A percentile compares a stretch with the other conserved stretches of the same genome.
Evolutionary conservation across 1,140 invertebrate genomes (phyloP).

Genomic region (Brachystomella parvula): DNA sequence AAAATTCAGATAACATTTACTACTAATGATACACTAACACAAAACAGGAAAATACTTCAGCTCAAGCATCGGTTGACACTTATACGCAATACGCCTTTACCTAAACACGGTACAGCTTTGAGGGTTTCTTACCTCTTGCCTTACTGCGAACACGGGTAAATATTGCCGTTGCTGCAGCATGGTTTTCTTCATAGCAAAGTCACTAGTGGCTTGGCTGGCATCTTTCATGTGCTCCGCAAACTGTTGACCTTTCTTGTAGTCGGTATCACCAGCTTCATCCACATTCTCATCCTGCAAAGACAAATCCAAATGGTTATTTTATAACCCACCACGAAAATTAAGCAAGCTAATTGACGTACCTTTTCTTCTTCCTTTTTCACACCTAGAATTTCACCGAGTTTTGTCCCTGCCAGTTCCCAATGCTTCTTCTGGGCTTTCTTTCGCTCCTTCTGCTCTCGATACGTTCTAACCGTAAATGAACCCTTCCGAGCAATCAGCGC

Average conservation of each 20-base stretch:
- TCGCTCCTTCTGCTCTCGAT: slow-evolving; percentile 92
- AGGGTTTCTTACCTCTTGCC: slow-evolving; percentile 77
- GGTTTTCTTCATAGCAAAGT: slow-evolving; percentile 80
- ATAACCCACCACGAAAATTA: not conserved
- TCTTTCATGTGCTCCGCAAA: slow-evolving; percentile 90
- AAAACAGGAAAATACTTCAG: not conserved
- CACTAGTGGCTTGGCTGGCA: slow-evolving; percentile 62
- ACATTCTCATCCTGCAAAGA: slow-evolving; percentile 46
- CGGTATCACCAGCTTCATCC: slow-evolving; percentile 56
- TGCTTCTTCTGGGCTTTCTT: slow-evolving; percentile 96
- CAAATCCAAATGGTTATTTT: too few relatives aligned
- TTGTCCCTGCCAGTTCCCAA: slow-evolving; percentile 96
- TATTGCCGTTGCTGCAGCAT: slow-evolving; percentile 82
- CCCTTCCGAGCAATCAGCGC: slow-evolving; percentile 94
- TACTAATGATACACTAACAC: slow-evolving; percentile 16
- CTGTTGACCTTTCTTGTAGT: slow-evolving; percentile 82
- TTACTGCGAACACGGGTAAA: slow-evolving; percentile 90
- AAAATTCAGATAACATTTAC: too few relatives aligned
- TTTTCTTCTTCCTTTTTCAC: slow-evolving; percentile 72
- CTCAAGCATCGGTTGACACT: not conserved
- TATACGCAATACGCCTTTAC: not conserved
- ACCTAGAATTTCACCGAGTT: slow-evolving; percentile 95
- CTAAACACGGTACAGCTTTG: too few relatives aligned
- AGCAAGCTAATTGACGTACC: slow-evolving; percentile 27
- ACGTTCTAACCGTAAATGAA: slow-evolving; percentile 75